Evolutionary conservation across 2,888 invertebrate genomes (phyloP), one percentile per base, ranked within the genome.

Genomic region (Pterobdella sp.): DNA sequence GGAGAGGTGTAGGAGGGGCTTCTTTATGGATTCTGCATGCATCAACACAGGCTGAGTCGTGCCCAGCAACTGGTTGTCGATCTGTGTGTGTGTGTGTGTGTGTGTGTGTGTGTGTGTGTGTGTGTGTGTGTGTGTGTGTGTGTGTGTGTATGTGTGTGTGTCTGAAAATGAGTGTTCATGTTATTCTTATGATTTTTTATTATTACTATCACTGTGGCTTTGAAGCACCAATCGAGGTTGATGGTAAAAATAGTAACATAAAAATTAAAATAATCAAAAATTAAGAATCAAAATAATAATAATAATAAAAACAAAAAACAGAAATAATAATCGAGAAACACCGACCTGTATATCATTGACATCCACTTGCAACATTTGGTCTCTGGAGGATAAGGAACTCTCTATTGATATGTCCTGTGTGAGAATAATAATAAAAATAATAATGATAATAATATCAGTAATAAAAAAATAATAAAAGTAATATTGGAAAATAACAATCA

Each of bases 21-120:
- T 79, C 64, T 79, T 78, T 65, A 80, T 80, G 3, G 78, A 74
- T 1, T 78, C 77, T 26, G 75, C 71, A 73, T 81, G 91, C 77
- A 96, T 84, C 77, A 94, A 87, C 72, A 93, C 91, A 3, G 93
- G 91, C 79, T 90, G 90, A 76, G 91, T 89, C 0, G 93, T 89
- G 80, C 91, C 92, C 78, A 91, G 87, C 74, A 96, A 81, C 87
- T 96, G 90, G 82, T 93, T 93, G 85, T 93, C 92, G 81, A 90
- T 88, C 87, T 85, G 63, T 34, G 34, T 22, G 29, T 7, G 7
- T 14, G 31, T 67, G 31, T 67, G 31, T 32, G 32, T 67, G 31
- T 14, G 31, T 67, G 31, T 14, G 7, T 14, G 7, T 67, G 31
- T 32, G 32, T 67, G 31, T 14, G 31, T 67, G 31, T 14, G 7